Percentiles rank a stretch among this genome's conserved stretches.
phyloP scores from a whole-genome alignment of 2,113 vertebrate genomes.

The Ageneiosus marmoratus region DNA sequence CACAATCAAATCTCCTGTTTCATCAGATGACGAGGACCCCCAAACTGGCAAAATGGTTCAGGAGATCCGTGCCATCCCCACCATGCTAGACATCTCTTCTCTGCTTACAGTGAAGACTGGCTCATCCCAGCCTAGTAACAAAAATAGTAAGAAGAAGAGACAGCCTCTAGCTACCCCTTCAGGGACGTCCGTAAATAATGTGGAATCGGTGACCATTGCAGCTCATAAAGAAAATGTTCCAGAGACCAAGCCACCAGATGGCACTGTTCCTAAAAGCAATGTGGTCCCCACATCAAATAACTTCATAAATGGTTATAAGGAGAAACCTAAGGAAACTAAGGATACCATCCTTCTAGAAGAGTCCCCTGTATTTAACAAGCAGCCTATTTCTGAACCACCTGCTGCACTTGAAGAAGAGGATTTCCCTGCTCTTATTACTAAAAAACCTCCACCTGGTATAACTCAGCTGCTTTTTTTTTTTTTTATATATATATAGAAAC shows the following conservation, averaged over 20 bases:
- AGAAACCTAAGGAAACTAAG: conserved; percentile 62
- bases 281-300: conserved; percentile 54
- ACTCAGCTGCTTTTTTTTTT: not conserved
- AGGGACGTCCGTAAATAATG: not conserved
- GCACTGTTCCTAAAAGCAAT: conserved; percentile 26
- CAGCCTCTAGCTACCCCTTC: conserved; percentile 52
- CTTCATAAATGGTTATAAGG: conserved; percentile 77
- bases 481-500: not conserved
- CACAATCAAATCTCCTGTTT: conserved; percentile 59
- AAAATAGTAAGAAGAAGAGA: conserved; percentile 85
- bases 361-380: conserved; percentile 69
- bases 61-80: conserved; percentile 78
- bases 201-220: not conserved
- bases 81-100: conserved; percentile 85
- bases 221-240: conserved; percentile 72
- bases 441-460: conserved; percentile 92
- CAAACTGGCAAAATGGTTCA: conserved; percentile 68
- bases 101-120: conserved; percentile 76
- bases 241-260: conserved; percentile 67
- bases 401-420: conserved; percentile 82
- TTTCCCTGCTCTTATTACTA: conserved; percentile 86
- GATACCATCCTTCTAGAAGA: conserved; percentile 65
- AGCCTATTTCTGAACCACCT: conserved; percentile 63
- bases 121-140: conserved; percentile 69
- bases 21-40: conserved; percentile 68